Base-by-base conservation (phyloP, 2,888 invertebrate genomes). In the Dorcus hopei region DNA sequence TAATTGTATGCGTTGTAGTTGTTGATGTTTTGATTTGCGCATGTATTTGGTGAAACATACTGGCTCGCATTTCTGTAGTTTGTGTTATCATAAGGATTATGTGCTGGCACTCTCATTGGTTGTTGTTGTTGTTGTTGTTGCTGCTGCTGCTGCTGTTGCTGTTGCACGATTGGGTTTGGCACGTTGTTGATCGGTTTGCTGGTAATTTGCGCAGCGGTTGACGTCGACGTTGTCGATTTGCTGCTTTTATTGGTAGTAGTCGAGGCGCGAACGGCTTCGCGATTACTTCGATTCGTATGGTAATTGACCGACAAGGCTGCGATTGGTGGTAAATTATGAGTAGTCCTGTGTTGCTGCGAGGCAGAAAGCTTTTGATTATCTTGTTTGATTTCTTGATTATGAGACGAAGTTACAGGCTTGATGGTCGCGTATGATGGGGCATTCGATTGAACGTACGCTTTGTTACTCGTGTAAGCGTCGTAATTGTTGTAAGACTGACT, bases 271-370 rank as follows among this genome's bases (percentile, higher is more conserved):
- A 61, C 54, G 16, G 71, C 66, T 55, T 79, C 77, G 43, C 75
- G 66, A 40, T 68, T 70, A 60, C 64, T 73, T 65, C 80, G 74
- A 69, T 74, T 80, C 64, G 79, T 76, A 74, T 81, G 80, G 65
- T 81, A 81, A 66, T 72, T 74, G 26, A 33, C 26, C 33, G 82
- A 80, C 16, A 82, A 70, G 1, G 80, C 77, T n/a, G 80, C 82
- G 43, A 82, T 81, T 2, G 82, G 81, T 19, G 83, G 82, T 53
- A 82, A 70, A 67, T 82, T 82, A 70, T 83, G 83, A 49, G 80
- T 79, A 19, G 76, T 77, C 58, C 72, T 68, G 50, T 71, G 68
- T 11, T 63, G 64, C 58, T 73, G 72, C 7, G 70, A 65, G 51
- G 55, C 56, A 54, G 59, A 63, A 6, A 41, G 19, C 9, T 51